Conservation (phyloP, 2,888 invertebrate species). For the Metalampra italica region DNA sequence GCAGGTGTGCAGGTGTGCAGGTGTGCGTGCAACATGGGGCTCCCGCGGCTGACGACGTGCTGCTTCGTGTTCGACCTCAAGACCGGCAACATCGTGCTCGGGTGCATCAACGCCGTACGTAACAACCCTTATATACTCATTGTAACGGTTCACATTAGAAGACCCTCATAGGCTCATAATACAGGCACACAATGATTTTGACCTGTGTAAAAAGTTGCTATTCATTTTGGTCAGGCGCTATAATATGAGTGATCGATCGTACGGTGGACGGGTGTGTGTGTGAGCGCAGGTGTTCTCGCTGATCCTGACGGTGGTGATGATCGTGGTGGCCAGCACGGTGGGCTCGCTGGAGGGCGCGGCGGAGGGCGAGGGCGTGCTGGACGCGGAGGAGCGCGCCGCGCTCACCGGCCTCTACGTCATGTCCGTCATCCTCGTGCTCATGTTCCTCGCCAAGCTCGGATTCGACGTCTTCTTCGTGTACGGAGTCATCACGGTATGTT, state of each 20-base stretch:
- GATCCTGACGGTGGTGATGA: slow-evolving; percentile 39
- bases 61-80: slow-evolving; percentile 49
- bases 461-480: slow-evolving; percentile 59
- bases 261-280: too few species aligned
- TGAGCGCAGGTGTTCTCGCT: slow-evolving; percentile 54
- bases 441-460: slow-evolving; percentile 57
- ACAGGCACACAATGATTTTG: too few species aligned
- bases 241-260: too few species aligned
- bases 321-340: slow-evolving; percentile 37
- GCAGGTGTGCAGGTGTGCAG: background rate
- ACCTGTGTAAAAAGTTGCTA: too few species aligned
- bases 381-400: slow-evolving; percentile 43
- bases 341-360: slow-evolving; percentile 18
- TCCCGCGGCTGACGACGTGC: slow-evolving; percentile 42
- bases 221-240: too few species aligned
- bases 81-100: slow-evolving; percentile 56
- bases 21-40: slow-evolving; percentile 37
- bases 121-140: background rate
- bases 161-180: too few species aligned
- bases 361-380: slow-evolving; percentile 15
- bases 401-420: slow-evolving; percentile 54
- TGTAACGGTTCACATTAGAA: too few species aligned
- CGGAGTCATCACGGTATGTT: slow-evolving; percentile 49
- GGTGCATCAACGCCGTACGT: slow-evolving; percentile 43
- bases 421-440: slow-evolving; percentile 54